These are phyloP conservation scores for Cynopterus brachyotis DNA, from an alignment of 2,113 vertebrate genomes.

Conservation along the genomic window DNA sequence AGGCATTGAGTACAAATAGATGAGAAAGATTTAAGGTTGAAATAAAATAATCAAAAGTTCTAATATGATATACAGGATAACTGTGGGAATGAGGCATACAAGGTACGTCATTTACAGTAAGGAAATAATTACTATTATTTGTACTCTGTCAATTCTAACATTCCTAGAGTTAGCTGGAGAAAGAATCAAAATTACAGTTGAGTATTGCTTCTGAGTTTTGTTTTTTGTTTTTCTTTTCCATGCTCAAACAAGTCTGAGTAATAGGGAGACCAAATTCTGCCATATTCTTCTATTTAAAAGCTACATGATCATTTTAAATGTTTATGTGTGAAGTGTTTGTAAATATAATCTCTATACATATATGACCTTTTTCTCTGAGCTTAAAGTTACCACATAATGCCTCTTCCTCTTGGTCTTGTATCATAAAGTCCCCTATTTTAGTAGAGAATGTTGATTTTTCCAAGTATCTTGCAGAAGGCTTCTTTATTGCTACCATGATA, in stretches of 20 bases:
- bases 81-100: neutral
- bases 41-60: neutral
- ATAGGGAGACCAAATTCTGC: neutral
- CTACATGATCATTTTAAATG: neutral
- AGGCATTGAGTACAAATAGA: neutral
- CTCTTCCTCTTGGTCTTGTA: constrained; percentile 53
- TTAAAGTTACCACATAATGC: neutral
- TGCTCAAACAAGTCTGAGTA: neutral
- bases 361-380: neutral
- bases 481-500: constrained; percentile 76
- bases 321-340: neutral
- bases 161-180: neutral
- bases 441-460: constrained; percentile 64
- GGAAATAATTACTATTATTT: neutral
- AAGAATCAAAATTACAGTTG: neutral
- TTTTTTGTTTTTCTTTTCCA: neutral
- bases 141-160: neutral
- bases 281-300: neutral
- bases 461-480: constrained; percentile 67
- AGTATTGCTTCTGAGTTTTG: neutral
- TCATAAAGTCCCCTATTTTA: constrained; percentile 66
- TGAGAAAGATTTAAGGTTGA: neutral
- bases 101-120: neutral
- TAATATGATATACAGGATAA: neutral
- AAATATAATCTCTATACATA: neutral